Evolutionary conservation across 1,140 invertebrate species (phyloP).

Genomic region (Mizuhopecten yessoensis): DNA sequence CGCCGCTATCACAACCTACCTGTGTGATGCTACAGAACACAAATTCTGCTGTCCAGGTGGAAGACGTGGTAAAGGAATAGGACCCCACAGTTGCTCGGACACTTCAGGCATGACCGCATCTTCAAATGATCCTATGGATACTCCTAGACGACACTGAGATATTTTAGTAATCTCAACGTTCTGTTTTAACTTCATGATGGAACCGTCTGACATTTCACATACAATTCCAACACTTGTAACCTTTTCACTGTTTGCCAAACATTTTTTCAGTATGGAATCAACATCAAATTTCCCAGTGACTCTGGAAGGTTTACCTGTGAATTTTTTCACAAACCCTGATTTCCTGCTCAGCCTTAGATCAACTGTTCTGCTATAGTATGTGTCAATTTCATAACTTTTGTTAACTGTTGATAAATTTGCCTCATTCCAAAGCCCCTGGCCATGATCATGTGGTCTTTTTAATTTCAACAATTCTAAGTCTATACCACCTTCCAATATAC

Average conservation of each 20-base stretch:
- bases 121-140: slow-evolving; percentile 68
- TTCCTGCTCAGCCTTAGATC: background rate
- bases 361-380: background rate
- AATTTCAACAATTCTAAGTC: slow-evolving; percentile 54
- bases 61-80: slow-evolving; percentile 75
- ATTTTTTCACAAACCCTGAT: background rate
- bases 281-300: background rate
- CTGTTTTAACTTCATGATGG: slow-evolving; percentile 3
- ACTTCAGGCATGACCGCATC: slow-evolving; percentile 79
- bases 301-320: background rate
- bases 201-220: slow-evolving; percentile 48
- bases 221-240: background rate
- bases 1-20: slow-evolving; percentile 71
- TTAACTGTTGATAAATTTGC: background rate
- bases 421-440: background rate
- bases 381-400: slow-evolving; percentile 11
- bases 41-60: slow-evolving; percentile 74
- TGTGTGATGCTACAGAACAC: slow-evolving; percentile 81
- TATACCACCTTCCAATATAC: slow-evolving; percentile 52
- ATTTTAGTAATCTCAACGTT: background rate
- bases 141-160: background rate
- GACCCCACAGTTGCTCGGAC: slow-evolving; percentile 80
- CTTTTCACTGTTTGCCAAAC: background rate
- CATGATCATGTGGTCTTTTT: slow-evolving; percentile 50
- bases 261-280: background rate